Percentiles rank a stretch among this genome's conserved stretches.
These are phyloP conservation scores for Apodemia mormo DNA, from an alignment of 2,888 invertebrate species.

Conservation along the genomic window DNA sequence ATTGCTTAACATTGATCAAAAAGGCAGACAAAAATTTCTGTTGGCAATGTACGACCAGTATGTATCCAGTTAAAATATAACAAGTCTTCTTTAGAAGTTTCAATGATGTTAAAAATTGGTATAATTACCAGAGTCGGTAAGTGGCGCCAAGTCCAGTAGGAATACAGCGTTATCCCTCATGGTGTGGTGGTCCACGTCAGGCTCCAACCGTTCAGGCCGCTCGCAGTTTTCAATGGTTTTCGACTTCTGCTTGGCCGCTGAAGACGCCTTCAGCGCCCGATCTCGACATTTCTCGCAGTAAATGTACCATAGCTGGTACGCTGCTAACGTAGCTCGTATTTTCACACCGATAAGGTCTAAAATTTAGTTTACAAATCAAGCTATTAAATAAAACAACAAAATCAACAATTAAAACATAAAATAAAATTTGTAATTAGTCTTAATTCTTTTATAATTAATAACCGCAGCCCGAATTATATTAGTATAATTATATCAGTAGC, in stretches of 20 bases:
- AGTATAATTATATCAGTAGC: too few relatives aligned
- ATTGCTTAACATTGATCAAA: too few relatives aligned
- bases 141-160: constrained; percentile 92
- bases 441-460: too few relatives aligned
- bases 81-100: too few relatives aligned
- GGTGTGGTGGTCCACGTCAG: constrained; percentile 80
- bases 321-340: constrained; percentile 52
- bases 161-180: constrained; percentile 98
- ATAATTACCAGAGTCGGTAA: constrained; percentile 73
- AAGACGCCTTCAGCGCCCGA: constrained; percentile 77
- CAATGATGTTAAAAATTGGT: too few relatives aligned
- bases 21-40: too few relatives aligned
- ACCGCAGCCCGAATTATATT: too few relatives aligned
- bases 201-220: constrained; percentile 38
- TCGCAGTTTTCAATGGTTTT: constrained; percentile 51
- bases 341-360: constrained; percentile 43
- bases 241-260: constrained; percentile 55
- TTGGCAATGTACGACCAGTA: too few relatives aligned
- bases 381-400: constrained; percentile 21
- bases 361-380: constrained; percentile 19
- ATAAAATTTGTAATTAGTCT: too few relatives aligned
- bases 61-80: too few relatives aligned
- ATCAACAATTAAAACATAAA: background rate
- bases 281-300: constrained; percentile 95
- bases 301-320: constrained; percentile 92